These are phyloP conservation scores for Spinus olivaceus DNA, from an alignment of 2,797 vertebrate species.

Conservation along the genomic window DNA sequence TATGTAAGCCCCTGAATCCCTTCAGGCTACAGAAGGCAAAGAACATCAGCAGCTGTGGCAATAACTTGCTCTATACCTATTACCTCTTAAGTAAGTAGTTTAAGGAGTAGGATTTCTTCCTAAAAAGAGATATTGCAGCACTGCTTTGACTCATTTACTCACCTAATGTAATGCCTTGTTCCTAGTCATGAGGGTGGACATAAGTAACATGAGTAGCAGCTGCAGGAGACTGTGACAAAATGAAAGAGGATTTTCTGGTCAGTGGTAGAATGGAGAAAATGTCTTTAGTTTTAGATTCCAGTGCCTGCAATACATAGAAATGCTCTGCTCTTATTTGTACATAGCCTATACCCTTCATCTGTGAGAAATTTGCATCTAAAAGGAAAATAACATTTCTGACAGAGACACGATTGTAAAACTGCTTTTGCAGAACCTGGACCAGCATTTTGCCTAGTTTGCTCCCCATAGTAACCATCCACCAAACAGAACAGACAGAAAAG, in stretches of 20 bases:
- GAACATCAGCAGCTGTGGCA: not conserved
- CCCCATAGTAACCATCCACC: not conserved
- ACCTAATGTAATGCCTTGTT: not conserved
- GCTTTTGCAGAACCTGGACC: not conserved
- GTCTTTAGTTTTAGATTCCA: not conserved
- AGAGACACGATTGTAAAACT: not conserved
- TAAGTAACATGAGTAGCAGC: not conserved
- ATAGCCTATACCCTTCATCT: not conserved
- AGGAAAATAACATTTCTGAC: not conserved
- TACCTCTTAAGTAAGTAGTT: not conserved
- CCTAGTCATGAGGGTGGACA: not conserved
- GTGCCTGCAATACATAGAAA: not conserved
- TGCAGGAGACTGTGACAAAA: not conserved
- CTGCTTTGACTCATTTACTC: not conserved
- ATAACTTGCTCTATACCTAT: not conserved
- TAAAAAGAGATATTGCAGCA: not conserved
- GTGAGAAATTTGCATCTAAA: not conserved
- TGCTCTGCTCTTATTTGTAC: not conserved
- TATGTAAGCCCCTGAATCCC: not conserved
- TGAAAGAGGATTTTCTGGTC: not conserved
- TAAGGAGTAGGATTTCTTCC: not conserved
- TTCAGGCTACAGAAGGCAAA: not conserved
- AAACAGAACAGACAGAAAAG: conserved; percentile 1
- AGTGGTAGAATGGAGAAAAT: not conserved
- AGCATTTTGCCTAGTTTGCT: not conserved